These are phyloP conservation scores for Pristionchus maxplancki DNA, from an alignment of 2,888 invertebrate genomes.

Conservation along the genomic window DNA sequence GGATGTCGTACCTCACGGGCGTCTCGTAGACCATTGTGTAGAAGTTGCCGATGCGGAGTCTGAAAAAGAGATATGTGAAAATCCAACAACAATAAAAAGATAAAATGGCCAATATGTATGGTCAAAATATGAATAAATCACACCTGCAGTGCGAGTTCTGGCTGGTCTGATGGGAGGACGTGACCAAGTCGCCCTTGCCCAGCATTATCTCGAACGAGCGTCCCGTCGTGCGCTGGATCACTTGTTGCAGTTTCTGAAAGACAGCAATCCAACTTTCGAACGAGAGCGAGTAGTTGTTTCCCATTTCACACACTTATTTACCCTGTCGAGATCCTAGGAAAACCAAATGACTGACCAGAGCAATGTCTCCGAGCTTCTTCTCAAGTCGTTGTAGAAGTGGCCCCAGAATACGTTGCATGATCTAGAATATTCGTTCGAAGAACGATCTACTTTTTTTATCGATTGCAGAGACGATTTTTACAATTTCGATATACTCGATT, in stretches of 20 bases:
- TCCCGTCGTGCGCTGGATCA: background rate
- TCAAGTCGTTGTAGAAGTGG: background rate
- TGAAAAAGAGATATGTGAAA: background rate
- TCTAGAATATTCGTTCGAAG: background rate
- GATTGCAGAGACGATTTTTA: no score
- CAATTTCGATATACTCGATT: no score
- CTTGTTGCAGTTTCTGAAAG: constrained; percentile 25
- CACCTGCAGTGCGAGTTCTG: constrained; percentile 30
- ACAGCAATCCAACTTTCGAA: no score
- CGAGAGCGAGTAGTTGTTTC: no score
- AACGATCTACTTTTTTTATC: no score
- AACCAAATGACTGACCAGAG: no score
- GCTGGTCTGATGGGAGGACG: constrained; percentile 11
- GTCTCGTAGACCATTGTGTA: constrained; percentile 45
- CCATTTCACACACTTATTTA: no score
- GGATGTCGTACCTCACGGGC: constrained; percentile 13
- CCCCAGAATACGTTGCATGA: background rate
- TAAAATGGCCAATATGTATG: background rate
- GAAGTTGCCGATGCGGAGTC: background rate
- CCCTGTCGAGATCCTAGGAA: no score
- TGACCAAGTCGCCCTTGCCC: constrained; percentile 18
- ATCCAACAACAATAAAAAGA: background rate
- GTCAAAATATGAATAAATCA: background rate
- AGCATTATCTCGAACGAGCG: constrained; percentile 27
- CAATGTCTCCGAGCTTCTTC: constrained; percentile 37